phyloP scores from a whole-genome alignment of 2,797 vertebrate genomes.

The Graptemys geographica region DNA sequence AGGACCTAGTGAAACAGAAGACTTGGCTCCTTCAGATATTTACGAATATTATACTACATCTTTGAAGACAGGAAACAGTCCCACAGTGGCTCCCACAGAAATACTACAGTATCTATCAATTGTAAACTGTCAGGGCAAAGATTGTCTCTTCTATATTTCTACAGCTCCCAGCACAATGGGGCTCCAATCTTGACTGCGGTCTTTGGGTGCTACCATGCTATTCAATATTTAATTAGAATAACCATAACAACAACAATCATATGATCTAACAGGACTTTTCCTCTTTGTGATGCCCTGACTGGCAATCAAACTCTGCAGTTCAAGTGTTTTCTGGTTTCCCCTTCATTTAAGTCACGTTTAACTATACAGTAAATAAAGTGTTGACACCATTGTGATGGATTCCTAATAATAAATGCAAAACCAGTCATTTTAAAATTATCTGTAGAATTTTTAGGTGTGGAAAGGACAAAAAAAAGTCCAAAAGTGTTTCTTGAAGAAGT shows the following conservation, averaged over 20 bases:
- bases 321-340: background rate
- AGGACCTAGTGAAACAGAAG: background rate
- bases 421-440: background rate
- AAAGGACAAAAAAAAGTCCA: background rate
- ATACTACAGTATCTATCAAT: background rate
- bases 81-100: background rate
- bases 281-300: background rate
- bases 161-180: background rate
- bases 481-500: background rate
- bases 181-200: rapidly evolving
- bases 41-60: background rate
- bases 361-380: background rate
- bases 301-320: background rate
- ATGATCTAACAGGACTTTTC: background rate
- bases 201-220: background rate
- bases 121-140: conserved; percentile 29
- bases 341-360: conserved; percentile 14
- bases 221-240: background rate
- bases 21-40: background rate
- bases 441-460: background rate
- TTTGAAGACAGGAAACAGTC: background rate
- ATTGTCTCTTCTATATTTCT: background rate
- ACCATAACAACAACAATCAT: background rate
- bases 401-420: background rate
- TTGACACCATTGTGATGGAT: background rate